Percentiles rank a stretch among this genome's conserved stretches.
These are phyloP conservation scores for Delia radicum DNA, from an alignment of 1,140 invertebrate genomes.

Conservation along the genomic window DNA sequence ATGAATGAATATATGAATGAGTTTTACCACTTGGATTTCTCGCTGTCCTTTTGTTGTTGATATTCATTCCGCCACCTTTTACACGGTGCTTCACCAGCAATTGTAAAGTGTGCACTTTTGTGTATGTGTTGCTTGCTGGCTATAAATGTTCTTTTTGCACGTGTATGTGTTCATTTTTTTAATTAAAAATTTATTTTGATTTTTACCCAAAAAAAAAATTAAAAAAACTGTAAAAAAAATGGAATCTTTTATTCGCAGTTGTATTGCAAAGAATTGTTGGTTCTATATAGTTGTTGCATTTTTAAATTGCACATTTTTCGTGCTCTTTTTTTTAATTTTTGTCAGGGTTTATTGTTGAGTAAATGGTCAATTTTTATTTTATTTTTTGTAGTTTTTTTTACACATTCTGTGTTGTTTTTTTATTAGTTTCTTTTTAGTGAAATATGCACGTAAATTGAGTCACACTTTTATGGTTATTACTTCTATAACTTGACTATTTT, in stretches of 20 bases:
- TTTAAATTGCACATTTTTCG: background rate
- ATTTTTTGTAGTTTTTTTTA: too few relatives aligned
- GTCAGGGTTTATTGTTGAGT: background rate
- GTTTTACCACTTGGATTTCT: conserved; percentile 7
- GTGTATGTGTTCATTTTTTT: conserved; percentile 12
- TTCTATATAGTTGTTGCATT: background rate
- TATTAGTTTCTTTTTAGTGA: background rate
- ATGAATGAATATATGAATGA: background rate
- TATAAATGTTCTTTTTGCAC: background rate
- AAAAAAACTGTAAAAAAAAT: background rate
- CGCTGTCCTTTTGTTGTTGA: conserved; percentile 7
- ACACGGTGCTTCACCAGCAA: background rate
- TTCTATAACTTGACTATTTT: background rate
- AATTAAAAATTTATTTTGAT: conserved; percentile 24
- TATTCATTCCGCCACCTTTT: too few relatives aligned
- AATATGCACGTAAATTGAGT: background rate
- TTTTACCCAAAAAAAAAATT: background rate
- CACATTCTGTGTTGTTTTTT: too few relatives aligned
- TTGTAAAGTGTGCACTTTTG: background rate
- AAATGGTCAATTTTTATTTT: background rate
- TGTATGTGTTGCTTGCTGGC: background rate
- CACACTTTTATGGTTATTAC: background rate
- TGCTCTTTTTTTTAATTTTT: background rate
- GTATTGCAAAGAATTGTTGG: background rate
- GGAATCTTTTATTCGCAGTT: background rate